Base-by-base conservation (phyloP, 2,113 vertebrate species). In the Sinocyclocheilus maitianheensis region DNA sequence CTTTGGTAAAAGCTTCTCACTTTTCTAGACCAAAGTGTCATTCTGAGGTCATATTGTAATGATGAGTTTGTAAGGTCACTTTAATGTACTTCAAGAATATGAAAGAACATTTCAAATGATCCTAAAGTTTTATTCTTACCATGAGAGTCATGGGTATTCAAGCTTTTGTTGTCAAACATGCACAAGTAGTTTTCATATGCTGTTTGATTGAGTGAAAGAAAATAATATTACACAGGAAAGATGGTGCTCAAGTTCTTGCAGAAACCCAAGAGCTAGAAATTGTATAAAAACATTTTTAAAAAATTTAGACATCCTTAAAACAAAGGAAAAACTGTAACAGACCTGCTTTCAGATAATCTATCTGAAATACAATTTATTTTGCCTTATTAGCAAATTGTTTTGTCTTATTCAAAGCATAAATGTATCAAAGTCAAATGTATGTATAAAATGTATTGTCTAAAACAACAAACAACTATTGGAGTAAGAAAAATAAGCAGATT, bases 1-100 rank as follows among this genome's bases (percentile, higher is more conserved):
- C 20, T 22, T 48, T 37, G 63, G 88, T 62, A 77, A 77, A 83
- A 40, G 69, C 82, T 67, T 53, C 51, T 40, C 74, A 69, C 77
- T 84, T 69, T 72, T 80, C 48, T 55, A 53, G 72, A 83, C 71
- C 80, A 43, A 62, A 63, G 72, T 62, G 85, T 89, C 77, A 89
- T 3, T 62, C 46, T 18, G 53, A 87, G 85, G 77, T 89, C 79
- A 65, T 30, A 55, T 74, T 84, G 69, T 60, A 40, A 71, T 72
- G 16, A 30, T 43, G 26, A 51, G 48, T 77, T 40, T 6, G 40
- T 48, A 43, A 81, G 58, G 79, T 65, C 60, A 81, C 34, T 14
- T 2, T 2, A 43, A 37, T 63, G 30, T 37, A 13, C 37, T 80
- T 34, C 16, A 34, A 4, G 24, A 34, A 77, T 30, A 4, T 79